phyloP scores from a whole-genome alignment of 2,113 vertebrate species.

The Mobula hypostoma region DNA sequence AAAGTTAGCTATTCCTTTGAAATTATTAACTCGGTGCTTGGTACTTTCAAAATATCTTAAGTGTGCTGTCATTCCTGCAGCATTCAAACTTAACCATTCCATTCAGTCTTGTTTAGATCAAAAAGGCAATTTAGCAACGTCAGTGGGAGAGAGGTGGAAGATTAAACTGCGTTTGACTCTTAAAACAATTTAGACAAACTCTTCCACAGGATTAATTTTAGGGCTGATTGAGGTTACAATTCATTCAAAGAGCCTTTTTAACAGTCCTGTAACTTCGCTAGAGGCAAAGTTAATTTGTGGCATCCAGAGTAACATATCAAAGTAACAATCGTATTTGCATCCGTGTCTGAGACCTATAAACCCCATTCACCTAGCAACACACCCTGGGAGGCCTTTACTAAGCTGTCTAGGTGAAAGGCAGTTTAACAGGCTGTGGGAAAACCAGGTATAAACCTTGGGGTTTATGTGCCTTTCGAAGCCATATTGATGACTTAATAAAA shows the following conservation, averaged over 20 bases:
- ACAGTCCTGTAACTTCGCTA: neutral
- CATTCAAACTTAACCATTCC: neutral
- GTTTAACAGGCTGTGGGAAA: neutral
- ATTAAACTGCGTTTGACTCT: constrained; percentile 14
- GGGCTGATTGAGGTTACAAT: neutral
- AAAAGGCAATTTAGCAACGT: neutral
- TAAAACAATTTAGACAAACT: constrained; percentile 20
- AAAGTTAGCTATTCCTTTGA: constrained; percentile 15
- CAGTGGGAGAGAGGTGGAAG: neutral
- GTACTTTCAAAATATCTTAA: neutral
- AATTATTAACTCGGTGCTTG: neutral
- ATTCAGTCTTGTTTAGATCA: neutral
- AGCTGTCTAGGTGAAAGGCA: neutral
- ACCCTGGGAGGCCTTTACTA: neutral
- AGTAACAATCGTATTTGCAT: constrained; percentile 16
- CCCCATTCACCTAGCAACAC: neutral
- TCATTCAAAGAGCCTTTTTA: neutral
- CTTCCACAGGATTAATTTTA: constrained; percentile 16
- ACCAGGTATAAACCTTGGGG: neutral
- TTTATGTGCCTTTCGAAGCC: neutral
- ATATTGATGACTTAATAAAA: neutral
- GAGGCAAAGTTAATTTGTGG: constrained; percentile 21
- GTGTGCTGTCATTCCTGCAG: neutral
- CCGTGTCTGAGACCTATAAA: neutral
- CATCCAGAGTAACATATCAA: neutral